Conservation (phyloP, 2,797 vertebrate genomes). For the Myotis myotis region DNA sequence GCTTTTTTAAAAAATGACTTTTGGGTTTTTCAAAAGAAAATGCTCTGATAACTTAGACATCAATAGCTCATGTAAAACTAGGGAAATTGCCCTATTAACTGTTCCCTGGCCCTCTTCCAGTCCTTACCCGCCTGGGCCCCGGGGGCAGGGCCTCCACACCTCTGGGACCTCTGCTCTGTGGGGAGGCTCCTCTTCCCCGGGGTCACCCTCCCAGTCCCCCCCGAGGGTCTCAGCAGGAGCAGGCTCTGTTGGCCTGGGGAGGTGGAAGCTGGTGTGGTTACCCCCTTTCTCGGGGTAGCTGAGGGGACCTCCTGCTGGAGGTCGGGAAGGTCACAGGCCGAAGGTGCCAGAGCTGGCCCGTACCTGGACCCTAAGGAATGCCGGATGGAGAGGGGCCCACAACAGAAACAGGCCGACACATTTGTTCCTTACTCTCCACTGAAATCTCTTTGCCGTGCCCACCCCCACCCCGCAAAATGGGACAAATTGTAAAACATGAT, state of each 20-base stretch:
- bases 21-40: conserved; percentile 85
- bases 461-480: background rate
- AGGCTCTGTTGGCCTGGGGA: background rate
- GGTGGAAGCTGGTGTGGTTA: background rate
- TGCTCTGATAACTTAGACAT: conserved; percentile 84
- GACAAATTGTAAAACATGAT: conserved; percentile 70
- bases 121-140: background rate
- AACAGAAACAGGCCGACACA: conserved; percentile 69
- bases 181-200: background rate
- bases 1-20: conserved; percentile 75
- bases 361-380: background rate
- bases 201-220: too few relatives aligned
- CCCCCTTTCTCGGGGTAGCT: background rate
- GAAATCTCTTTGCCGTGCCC: conserved; percentile 68
- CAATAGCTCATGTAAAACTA: conserved; percentile 84
- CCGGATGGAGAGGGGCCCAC: conserved; percentile 45
- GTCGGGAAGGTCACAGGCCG: background rate
- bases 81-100: conserved; percentile 83
- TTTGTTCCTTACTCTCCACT: conserved; percentile 63
- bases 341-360: background rate
- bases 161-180: conserved; percentile 14
- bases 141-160: conserved; percentile 54
- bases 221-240: background rate
- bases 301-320: background rate
- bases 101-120: conserved; percentile 69